phyloP scores from a whole-genome alignment of 2,888 invertebrate species.

The Drosophila hawaiiensis region DNA sequence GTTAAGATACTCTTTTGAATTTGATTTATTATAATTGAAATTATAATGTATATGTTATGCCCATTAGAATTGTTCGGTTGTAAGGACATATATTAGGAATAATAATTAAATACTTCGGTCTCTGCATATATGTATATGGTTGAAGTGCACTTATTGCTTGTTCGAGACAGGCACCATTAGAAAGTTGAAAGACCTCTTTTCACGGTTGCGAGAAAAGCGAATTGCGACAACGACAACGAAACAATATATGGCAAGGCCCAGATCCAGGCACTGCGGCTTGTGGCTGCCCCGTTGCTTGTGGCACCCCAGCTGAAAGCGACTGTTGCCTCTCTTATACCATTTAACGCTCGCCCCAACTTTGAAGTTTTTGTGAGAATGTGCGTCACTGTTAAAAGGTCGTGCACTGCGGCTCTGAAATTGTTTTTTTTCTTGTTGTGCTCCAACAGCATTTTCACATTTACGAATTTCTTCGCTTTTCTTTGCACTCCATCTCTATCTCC shows the following conservation, averaged over 20 bases:
- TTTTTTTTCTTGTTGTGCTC: constrained; percentile 29
- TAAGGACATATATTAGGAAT: neutral
- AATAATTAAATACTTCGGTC: neutral
- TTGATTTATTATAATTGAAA: neutral
- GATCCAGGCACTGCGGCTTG: constrained; percentile 68
- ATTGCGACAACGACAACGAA: constrained; percentile 30
- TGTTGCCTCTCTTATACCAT: constrained; percentile 42
- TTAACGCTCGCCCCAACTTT: constrained; percentile 56
- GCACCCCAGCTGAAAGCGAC: constrained; percentile 18
- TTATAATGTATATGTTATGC: neutral
- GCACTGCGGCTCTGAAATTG: constrained; percentile 35
- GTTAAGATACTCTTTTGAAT: constrained; percentile 12
- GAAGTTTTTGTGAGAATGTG: constrained; percentile 50
- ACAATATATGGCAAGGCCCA: constrained; percentile 52
- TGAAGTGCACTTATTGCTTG: neutral
- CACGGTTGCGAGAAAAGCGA: neutral
- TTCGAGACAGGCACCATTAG: neutral
- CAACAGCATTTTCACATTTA: constrained; percentile 51
- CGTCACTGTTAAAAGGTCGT: constrained; percentile 68
- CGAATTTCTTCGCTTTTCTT: constrained; percentile 44
- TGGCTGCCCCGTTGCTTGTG: constrained; percentile 43
- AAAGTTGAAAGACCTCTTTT: constrained; percentile 2
- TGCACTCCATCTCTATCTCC: constrained; percentile 30
- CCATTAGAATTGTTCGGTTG: neutral
- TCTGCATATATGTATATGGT: neutral